A percentile compares a stretch with the other conserved stretches of the same genome.
Evolutionary conservation across 2,888 invertebrate genomes (phyloP).

Genomic region (Synergus japonicus): DNA sequence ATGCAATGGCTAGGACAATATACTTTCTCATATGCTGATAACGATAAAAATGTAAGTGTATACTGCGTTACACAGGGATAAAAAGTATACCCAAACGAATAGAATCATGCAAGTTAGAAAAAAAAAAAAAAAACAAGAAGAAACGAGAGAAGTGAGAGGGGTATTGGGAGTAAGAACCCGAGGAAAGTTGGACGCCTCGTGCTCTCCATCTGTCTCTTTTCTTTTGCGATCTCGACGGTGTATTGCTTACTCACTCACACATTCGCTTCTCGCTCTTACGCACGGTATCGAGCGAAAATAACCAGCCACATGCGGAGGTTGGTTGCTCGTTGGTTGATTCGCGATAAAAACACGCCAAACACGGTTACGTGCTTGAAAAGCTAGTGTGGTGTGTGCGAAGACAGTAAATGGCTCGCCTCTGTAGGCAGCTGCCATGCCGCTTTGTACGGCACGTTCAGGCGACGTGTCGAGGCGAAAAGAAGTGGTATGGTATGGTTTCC

Average conservation of each 20-base stretch:
- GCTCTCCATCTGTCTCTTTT: neutral
- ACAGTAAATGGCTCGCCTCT: conserved; percentile 21
- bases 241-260: neutral
- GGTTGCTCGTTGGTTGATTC: conserved; percentile 40
- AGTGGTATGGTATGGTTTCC: conserved; percentile 58
- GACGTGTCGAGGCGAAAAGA: conserved; percentile 13
- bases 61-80: no score
- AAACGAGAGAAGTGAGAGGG: neutral
- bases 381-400: conserved; percentile 12
- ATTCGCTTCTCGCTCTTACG: neutral
- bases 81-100: neutral
- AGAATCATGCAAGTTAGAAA: neutral
- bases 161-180: neutral
- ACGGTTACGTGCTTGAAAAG: conserved; percentile 45
- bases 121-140: neutral
- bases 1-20: no score
- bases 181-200: neutral
- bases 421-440: conserved; percentile 15
- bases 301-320: conserved; percentile 44
- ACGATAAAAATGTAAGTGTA: no score
- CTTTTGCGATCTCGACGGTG: conserved; percentile 12
- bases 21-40: no score
- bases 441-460: neutral
- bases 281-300: conserved; percentile 45
- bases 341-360: conserved; percentile 54